Evolutionary conservation across 2,888 invertebrate genomes (phyloP), one percentile per base, ranked within the genome.

Genomic region (Macrophya alboannulata): DNA sequence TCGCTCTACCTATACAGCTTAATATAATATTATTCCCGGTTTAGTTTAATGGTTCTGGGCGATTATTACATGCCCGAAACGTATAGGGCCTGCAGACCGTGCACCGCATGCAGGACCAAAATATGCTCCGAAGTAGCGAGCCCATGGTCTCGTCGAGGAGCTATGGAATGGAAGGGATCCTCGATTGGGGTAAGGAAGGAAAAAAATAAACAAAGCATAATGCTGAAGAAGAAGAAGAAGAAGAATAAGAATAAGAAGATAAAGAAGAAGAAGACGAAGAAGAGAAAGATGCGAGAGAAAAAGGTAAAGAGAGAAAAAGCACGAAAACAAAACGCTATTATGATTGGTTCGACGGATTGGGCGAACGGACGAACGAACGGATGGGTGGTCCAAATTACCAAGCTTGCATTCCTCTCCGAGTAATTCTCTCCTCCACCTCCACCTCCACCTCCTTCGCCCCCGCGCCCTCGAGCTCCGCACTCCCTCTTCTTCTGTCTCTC

Each of bases 21-120:
- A 92, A 93, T 93, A 92, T 93, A 93, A 93, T 93, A 93, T 93
- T 93, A 93, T 93, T 93, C 93, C 91, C 92, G 92, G 92, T 93
- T 93, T 92, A 93, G 93, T 93, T 93, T 93, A 93, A 93, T 93
- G 92, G 93, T 92, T 91, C 90, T 89, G 91, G 92, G 91, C 92
- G 93, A 93, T 93, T 93, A 93, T 93, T 92, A 93, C 92, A 91
- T 91, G 90, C 90, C 89, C 90, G 89, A 89, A 55, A 90, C 87
- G 85, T 76, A 72, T 85, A 59, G 72, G 72, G 68, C 43, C 31
- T 10, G 9, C 79, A 9, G 82, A 25, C 68, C 83, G 83, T 83
- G 68, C 48, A 48, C 51, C 83, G 83, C 65, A 68, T 71, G 83
- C 51, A 83, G 83, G 83, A 83, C 65, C 48, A 43, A 65, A 45